phyloP scores from a whole-genome alignment of 2,888 invertebrate species.

The Schizaphis graminum region DNA sequence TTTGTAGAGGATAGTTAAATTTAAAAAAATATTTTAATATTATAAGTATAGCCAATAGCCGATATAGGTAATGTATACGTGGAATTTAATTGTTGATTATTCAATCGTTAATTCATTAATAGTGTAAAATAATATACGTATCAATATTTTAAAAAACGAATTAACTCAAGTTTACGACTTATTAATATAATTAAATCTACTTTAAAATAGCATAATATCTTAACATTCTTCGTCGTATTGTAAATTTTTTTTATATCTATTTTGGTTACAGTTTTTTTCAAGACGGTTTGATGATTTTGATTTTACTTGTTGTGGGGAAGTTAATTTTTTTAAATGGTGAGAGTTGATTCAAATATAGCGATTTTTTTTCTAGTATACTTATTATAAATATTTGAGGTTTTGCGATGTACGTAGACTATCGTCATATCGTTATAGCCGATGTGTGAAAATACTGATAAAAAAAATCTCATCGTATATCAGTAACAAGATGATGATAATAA shows the following conservation, averaged over 20 bases:
- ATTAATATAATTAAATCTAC: not conserved
- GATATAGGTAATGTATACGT: not conserved
- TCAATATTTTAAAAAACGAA: not conserved
- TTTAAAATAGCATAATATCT: not conserved
- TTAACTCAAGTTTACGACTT: not conserved
- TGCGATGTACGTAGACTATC: not conserved
- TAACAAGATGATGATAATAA: not conserved
- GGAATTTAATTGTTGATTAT: not conserved
- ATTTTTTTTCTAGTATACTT: not conserved
- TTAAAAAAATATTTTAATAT: not conserved
- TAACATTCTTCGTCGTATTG: not conserved
- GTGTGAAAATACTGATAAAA: not conserved
- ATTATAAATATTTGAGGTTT: not conserved
- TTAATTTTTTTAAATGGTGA: not conserved
- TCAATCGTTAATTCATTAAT: not conserved
- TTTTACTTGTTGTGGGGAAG: not conserved
- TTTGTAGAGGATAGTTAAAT: not conserved
- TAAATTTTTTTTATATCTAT: not conserved
- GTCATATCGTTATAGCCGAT: not conserved
- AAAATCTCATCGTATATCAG: not conserved
- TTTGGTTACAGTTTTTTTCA: not conserved
- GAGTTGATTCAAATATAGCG: not conserved
- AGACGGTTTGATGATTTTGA: not conserved
- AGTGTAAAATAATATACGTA: not conserved
- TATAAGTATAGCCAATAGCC: not conserved